Evolutionary conservation across 2,888 invertebrate species (phyloP).

Genomic region (Tetanocera ferruginea): DNA sequence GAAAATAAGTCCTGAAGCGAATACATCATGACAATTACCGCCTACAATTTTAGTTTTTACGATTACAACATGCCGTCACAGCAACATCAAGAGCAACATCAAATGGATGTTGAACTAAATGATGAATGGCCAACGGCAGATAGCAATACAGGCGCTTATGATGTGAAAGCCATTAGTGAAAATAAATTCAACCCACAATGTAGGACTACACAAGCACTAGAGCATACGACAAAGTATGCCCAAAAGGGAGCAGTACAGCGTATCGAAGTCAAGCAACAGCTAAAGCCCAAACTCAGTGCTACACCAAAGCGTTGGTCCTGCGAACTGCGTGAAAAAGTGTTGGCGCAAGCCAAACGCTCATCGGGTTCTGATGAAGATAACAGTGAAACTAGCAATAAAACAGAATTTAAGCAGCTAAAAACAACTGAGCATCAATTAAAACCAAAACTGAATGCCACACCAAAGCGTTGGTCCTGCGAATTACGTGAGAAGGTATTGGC

Average conservation of each 20-base stretch:
- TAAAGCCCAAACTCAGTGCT: conserved; percentile 55
- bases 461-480: conserved; percentile 55
- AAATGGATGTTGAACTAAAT: conserved; percentile 56
- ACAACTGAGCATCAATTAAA: neutral
- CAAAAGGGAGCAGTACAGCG: neutral
- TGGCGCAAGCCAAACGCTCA: conserved; percentile 58
- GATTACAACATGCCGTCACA: conserved; percentile 45
- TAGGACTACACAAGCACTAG: neutral
- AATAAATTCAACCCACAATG: neutral
- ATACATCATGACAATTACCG: conserved; percentile 54
- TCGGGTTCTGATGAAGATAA: conserved; percentile 51
- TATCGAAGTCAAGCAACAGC: neutral
- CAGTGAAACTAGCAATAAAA: neutral
- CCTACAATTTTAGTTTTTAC: conserved; percentile 58
- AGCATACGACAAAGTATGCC: no score
- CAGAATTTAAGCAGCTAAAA: neutral
- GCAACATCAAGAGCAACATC: conserved; percentile 51
- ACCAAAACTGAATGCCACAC: conserved; percentile 34
- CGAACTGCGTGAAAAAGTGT: conserved; percentile 55
- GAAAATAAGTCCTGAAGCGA: no score
- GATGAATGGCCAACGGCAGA: conserved; percentile 27
- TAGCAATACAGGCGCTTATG: neutral
- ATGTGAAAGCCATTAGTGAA: neutral
- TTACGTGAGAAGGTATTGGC: conserved; percentile 56
- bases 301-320: conserved; percentile 55